Evolutionary conservation across 2,113 vertebrate genomes (phyloP), one percentile per base, ranked within the genome.

Genomic region (Salvelinus sp.): DNA sequence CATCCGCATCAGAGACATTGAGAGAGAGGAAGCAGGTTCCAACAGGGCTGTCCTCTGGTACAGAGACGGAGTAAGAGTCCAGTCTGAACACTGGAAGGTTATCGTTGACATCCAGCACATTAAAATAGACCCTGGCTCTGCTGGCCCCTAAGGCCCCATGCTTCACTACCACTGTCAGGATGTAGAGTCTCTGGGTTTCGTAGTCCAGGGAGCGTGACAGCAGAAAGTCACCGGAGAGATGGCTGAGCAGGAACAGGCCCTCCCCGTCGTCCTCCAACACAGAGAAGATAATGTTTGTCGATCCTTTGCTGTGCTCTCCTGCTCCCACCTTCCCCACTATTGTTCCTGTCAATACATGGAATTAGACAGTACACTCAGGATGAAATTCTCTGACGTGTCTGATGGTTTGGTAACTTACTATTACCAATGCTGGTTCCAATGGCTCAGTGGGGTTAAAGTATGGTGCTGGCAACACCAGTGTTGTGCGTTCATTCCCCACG

Each of bases 171-270:
- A 91, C 91, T n/a, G 90, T 87, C 77, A 93, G 89, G 79, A 93
- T 77, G 79, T 91, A 93, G 83, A 89, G 81, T 27, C 85, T 82
- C 82, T 91, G 90, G 69, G 73, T 71, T 81, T 94, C 93, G 28
- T 90, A 94, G 86, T 94, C 92, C 83, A 94, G 80, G 62, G 82
- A 71, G 50, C 92, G 92, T 82, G 92, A 91, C 79, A 94, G 89
- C 18, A 91, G 87, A 79, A 94, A 92, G 79, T 92, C 91, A 75
- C 93, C 92, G 9, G 93, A 93, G 85, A 83, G 67, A 22, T 88
- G 87, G 73, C 82, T 88, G 77, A 94, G 89, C 25, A 93, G 89
- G 77, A 94, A 93, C 44, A 93, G 84, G 76, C 90, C 92, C 54
- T 93, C 88, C 4, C 92, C 91, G 4, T 93, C 91, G 75, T 94